Percentiles rank a stretch among this genome's conserved stretches.
Evolutionary conservation across 2,888 invertebrate species (phyloP).

Genomic region (Brachyptera risi): DNA sequence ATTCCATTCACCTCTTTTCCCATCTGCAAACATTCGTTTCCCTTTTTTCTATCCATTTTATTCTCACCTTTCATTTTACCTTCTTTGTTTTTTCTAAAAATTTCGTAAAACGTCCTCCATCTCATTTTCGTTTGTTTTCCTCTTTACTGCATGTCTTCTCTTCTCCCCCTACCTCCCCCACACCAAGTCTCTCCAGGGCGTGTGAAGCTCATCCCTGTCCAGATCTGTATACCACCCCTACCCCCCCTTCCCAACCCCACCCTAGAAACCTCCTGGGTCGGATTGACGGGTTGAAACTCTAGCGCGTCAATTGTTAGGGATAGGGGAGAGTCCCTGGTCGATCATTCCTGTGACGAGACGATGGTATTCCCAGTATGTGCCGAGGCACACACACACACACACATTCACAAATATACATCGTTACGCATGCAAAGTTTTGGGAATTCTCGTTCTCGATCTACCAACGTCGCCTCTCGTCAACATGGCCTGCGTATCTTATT

Average conservation of each 20-base stretch:
- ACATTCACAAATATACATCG: slow-evolving; percentile 1
- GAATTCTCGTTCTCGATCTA: too few relatives aligned
- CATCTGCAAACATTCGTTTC: slow-evolving; percentile 4
- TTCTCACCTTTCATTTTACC: slow-evolving; percentile 17
- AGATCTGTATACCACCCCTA: too few relatives aligned
- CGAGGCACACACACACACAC: too few relatives aligned
- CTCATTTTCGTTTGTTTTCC: slow-evolving; percentile 21
- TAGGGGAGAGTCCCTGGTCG: too few relatives aligned
- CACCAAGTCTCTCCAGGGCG: too few relatives aligned
- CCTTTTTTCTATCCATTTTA: slow-evolving; percentile 18
- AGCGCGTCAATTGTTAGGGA: too few relatives aligned
- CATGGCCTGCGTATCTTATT: neutral
- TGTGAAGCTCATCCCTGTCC: too few relatives aligned
- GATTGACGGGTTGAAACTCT: too few relatives aligned
- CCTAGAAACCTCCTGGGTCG: too few relatives aligned
- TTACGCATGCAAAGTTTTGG: slow-evolving; percentile 18
- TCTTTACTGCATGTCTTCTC: neutral
- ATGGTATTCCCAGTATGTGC: too few relatives aligned
- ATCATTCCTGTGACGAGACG: too few relatives aligned
- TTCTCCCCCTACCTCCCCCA: neutral
- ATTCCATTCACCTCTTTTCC: slow-evolving; percentile 9
- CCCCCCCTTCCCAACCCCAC: too few relatives aligned
- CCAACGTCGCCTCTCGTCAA: neutral
- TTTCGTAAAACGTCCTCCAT: slow-evolving; percentile 21
- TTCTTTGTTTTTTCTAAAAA: slow-evolving; percentile 9